These are phyloP conservation scores for Oophaga sylvatica DNA, from an alignment of 2,797 vertebrate genomes.

Conservation along the genomic window DNA sequence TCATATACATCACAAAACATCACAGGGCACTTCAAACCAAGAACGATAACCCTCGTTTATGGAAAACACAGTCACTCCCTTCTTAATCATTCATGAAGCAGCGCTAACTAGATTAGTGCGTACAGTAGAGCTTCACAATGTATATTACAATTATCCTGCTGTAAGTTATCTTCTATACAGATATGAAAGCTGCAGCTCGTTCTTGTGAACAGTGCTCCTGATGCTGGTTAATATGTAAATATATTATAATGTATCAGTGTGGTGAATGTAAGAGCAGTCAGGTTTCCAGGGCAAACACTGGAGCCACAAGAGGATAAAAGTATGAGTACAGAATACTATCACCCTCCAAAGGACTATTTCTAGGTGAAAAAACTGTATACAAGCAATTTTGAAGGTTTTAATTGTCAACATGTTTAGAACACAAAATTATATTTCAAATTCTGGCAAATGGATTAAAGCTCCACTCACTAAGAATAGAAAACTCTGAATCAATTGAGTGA, in stretches of 20 bases:
- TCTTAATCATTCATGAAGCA: conserved; percentile 51
- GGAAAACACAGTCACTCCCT: conserved; percentile 43
- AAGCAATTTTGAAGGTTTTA: background rate
- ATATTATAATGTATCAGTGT: conserved; percentile 50
- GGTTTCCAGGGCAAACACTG: conserved; percentile 19
- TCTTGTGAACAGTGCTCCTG: conserved; percentile 17
- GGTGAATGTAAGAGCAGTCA: conserved; percentile 35
- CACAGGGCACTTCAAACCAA: conserved; percentile 53
- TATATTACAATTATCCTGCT: conserved; percentile 48
- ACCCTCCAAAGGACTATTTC: background rate
- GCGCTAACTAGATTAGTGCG: conserved; percentile 39
- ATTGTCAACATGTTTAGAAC: background rate
- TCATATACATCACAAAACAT: conserved; percentile 58
- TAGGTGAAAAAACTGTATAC: background rate
- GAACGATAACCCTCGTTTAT: conserved; percentile 46
- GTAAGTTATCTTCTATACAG: conserved; percentile 37
- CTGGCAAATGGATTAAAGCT: background rate
- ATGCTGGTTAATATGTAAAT: conserved; percentile 47
- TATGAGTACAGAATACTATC: background rate
- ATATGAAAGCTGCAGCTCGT: conserved; percentile 26
- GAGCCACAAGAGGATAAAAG: background rate
- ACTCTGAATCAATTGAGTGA: background rate
- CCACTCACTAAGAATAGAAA: background rate
- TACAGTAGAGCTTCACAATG: conserved; percentile 38
- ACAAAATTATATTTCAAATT: background rate